A percentile compares a stretch with the other conserved stretches of the same genome.
phyloP scores from a whole-genome alignment of 2,888 invertebrate species.

The Drosophila aldrichi region DNA sequence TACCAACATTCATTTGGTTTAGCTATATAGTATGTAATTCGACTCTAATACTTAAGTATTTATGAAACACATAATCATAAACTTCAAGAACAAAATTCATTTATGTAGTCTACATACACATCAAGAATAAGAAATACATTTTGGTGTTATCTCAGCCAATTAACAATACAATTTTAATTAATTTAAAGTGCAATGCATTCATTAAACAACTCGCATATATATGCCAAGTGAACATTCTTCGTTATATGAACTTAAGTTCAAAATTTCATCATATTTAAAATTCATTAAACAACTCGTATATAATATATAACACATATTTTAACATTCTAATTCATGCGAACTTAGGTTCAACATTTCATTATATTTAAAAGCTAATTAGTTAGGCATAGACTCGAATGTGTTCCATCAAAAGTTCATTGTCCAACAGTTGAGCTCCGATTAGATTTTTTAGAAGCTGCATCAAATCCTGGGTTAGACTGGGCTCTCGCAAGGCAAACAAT shows the following conservation, averaged over 20 bases:
- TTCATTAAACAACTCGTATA: neutral
- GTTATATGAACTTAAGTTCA: neutral
- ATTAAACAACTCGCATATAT: too few relatives aligned
- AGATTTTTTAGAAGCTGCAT: conserved; percentile 75
- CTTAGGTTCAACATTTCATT: neutral
- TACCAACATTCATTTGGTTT: conserved; percentile 3
- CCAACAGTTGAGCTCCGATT: conserved; percentile 27
- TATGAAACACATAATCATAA: conserved; percentile 20
- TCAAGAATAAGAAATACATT: neutral
- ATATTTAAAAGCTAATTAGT: neutral
- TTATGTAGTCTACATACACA: neutral
- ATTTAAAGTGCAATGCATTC: neutral
- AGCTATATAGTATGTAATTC: neutral
- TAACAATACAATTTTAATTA: neutral
- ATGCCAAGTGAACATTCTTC: neutral
- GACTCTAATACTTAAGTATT: conserved; percentile 27
- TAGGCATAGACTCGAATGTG: conserved; percentile 35
- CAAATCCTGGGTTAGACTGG: conserved; percentile 52
- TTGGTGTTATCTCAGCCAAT: neutral
- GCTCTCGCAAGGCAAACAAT: conserved; percentile 65
- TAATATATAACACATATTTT: neutral
- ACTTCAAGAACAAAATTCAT: neutral
- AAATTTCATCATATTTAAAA: neutral
- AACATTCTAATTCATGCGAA: neutral
- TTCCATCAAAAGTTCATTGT: conserved; percentile 37